phyloP scores from a whole-genome alignment of 1,140 invertebrate species.

The Aphis gossypii region DNA sequence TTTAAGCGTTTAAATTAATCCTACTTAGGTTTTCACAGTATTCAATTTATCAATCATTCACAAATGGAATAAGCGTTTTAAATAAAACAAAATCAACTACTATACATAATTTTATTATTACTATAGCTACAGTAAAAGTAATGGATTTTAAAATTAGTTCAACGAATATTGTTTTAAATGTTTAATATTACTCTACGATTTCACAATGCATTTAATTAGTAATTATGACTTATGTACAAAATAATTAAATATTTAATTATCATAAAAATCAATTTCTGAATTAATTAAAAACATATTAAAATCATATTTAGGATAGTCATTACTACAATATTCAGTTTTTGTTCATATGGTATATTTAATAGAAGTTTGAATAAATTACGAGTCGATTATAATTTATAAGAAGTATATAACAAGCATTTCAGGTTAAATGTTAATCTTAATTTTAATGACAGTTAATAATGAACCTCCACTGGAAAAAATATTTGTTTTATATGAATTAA shows the following conservation, averaged over 20 bases:
- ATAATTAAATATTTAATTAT: background rate
- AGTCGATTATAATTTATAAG: background rate
- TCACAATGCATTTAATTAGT: background rate
- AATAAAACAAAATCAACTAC: background rate
- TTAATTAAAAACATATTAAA: background rate
- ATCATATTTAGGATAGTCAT: background rate
- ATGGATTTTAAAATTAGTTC: background rate
- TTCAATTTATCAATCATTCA: background rate
- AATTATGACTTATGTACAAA: background rate
- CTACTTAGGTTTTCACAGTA: background rate
- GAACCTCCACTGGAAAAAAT: background rate
- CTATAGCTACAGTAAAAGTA: background rate
- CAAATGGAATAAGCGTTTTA: background rate
- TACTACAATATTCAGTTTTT: background rate
- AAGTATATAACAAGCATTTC: background rate
- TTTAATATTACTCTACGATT: background rate
- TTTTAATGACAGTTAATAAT: background rate
- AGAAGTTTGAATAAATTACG: background rate
- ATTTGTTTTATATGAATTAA: background rate
- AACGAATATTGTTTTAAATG: background rate
- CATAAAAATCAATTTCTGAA: background rate
- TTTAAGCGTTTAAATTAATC: slow-evolving; percentile 7
- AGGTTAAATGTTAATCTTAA: background rate
- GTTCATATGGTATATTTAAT: background rate
- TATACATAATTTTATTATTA: background rate